Base-by-base conservation (phyloP, 1,140 invertebrate genomes). In the Agraylea sexmaculata region DNA sequence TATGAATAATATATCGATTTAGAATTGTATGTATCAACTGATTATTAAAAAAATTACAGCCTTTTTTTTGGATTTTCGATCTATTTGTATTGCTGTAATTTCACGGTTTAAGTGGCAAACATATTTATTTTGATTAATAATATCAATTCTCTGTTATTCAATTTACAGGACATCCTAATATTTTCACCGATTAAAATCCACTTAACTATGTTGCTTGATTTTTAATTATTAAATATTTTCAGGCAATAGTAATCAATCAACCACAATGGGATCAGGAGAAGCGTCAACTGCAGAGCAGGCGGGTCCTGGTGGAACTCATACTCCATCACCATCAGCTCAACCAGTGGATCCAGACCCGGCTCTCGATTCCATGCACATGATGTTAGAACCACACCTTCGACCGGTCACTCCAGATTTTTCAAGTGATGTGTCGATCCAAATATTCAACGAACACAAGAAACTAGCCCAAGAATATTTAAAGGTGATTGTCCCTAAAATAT, bases 391-490 rank as follows among this genome's bases (percentile, higher is more conserved):
- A 0, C 75, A 86, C 42, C 64, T 87, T 30, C 69, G 84, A 51
- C 88, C 89, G 1, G 71, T 85, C 34, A 77, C 79, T 15, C 87
- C 88, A 5, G 80, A 87, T 60, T 70, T 76, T 36, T 73, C 70
- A 38, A 82, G 80, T 58, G 69, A 77, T 17, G 75, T 83, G 56
- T 91, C 87, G 22, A 71, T 82, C 51, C 61, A 77, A 40, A 84
- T 92, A 41, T 92, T 85, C 61, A 74, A 89, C 39, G 80, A 88
- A 49, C 87, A 92, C 57, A 85, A 85, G 51, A 70, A 78, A 55
- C 70, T 89, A 46, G 76, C 77, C 23, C 72, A 79, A 54, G 78
- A 83, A 58, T 83, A 80, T 60, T 70, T 80, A 19, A 77, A 77
- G 55, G 75, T 79, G 50, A 62, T 53, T 37, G n/a, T n/a, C n/a